A percentile compares a stretch with the other conserved stretches of the same genome.
phyloP scores from a whole-genome alignment of 1,140 invertebrate genomes.

The Proctacanthus coquilletti region DNA sequence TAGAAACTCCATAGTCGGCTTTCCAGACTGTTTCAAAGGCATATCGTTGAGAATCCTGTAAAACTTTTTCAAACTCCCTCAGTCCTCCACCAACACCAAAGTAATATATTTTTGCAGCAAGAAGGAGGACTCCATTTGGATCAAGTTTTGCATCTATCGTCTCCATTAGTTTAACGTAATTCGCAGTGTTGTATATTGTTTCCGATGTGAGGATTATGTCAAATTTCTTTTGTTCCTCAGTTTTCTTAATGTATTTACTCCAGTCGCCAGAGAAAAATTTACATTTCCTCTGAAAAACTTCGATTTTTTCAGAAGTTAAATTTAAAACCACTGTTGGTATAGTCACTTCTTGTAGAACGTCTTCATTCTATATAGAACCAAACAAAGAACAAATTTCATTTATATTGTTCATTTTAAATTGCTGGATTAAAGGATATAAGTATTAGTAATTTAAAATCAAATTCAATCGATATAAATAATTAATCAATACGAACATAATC shows the following conservation, averaged over 20 bases:
- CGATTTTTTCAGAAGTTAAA: conserved; percentile 31
- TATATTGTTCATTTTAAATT: too few species aligned
- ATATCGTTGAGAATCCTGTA: conserved; percentile 39
- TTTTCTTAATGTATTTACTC: conserved; percentile 41
- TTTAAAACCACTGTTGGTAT: conserved; percentile 67
- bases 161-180: conserved; percentile 57
- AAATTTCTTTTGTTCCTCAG: conserved; percentile 39
- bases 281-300: conserved; percentile 32
- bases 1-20: conserved; percentile 37
- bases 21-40: conserved; percentile 39
- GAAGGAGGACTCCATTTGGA: conserved; percentile 42
- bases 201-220: conserved; percentile 78
- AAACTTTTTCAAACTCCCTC: conserved; percentile 47
- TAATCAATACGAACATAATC: conserved; percentile 72
- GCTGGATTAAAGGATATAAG: too few species aligned
- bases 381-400: too few species aligned
- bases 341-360: conserved; percentile 35
- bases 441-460: conserved; percentile 8
- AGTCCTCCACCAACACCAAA: conserved; percentile 80
- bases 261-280: conserved; percentile 72
- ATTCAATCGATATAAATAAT: neutral
- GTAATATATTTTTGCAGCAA: conserved; percentile 76
- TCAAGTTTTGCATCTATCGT: conserved; percentile 53
- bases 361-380: conserved; percentile 21
- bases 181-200: conserved; percentile 75